These are phyloP conservation scores for Melopsittacus undulatus DNA, from an alignment of 2,797 vertebrate species.

Conservation along the genomic window DNA sequence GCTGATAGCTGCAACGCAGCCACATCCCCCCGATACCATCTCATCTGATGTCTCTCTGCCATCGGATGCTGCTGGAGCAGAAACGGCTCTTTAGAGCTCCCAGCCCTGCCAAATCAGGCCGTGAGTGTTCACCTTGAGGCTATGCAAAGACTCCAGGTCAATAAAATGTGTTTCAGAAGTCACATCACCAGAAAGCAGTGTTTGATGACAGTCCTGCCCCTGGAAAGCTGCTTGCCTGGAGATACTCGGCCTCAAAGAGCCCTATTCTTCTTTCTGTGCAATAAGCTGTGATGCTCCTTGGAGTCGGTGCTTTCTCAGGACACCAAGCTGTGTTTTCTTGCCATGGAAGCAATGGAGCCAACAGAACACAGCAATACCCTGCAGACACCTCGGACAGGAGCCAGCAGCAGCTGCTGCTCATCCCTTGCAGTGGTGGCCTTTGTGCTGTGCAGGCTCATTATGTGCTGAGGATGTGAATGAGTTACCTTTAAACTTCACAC, in stretches of 20 bases:
- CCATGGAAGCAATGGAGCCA: not conserved
- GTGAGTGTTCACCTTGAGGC: not conserved
- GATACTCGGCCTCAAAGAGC: not conserved
- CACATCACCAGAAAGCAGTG: not conserved
- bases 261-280: not conserved
- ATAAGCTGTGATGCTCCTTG: not conserved
- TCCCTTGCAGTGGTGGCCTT: not conserved
- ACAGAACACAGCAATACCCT: not conserved
- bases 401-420: not conserved
- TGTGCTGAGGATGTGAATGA: not conserved
- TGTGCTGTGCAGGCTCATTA: not conserved
- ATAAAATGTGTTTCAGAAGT: not conserved
- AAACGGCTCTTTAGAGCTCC: not conserved
- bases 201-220: not conserved
- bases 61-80: not conserved
- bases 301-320: not conserved
- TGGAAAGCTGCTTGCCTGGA: not conserved
- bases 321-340: not conserved
- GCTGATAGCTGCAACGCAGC: not conserved
- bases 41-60: not conserved
- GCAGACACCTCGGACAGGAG: not conserved
- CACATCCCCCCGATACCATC: not conserved
- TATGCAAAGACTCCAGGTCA: not conserved
- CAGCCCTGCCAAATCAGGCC: not conserved
- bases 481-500: not conserved